phyloP scores from a whole-genome alignment of 2,888 invertebrate species.

The Agriopis marginaria region DNA sequence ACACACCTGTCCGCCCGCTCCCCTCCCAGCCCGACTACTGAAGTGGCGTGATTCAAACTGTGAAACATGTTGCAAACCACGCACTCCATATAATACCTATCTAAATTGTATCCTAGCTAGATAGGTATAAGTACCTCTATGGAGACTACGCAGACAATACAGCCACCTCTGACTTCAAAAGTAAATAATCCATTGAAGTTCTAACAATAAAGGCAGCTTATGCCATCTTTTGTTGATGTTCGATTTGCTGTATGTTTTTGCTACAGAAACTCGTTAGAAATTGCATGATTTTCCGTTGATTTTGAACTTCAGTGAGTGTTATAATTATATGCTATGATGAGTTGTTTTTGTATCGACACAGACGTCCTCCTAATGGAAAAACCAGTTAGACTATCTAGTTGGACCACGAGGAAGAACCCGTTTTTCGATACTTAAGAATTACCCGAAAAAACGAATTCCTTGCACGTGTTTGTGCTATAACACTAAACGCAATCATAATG shows the following conservation, averaged over 20 bases:
- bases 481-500: no score
- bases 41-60: conserved; percentile 47
- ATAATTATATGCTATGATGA: no score
- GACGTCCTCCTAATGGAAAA: no score
- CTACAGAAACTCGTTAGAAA: conserved; percentile 21
- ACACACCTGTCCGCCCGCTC: conserved; percentile 61
- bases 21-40: conserved; percentile 48
- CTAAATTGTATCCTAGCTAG: conserved; percentile 1
- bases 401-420: no score
- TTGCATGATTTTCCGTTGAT: conserved; percentile 18
- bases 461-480: no score
- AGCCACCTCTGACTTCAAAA: conserved; percentile 17
- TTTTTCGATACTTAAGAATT: no score
- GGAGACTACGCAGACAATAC: conserved; percentile 20
- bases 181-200: conserved; percentile 37
- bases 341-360: not conserved
- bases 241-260: conserved; percentile 29
- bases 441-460: no score
- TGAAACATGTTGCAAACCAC: conserved; percentile 22
- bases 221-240: conserved; percentile 34
- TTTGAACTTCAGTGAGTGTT: conserved; percentile 9
- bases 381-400: no score
- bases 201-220: conserved; percentile 31
- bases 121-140: not conserved
- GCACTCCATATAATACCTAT: conserved; percentile 1